These are phyloP conservation scores for Punctoribates punctum DNA, from an alignment of 2,888 invertebrate genomes.

Conservation along the genomic window DNA sequence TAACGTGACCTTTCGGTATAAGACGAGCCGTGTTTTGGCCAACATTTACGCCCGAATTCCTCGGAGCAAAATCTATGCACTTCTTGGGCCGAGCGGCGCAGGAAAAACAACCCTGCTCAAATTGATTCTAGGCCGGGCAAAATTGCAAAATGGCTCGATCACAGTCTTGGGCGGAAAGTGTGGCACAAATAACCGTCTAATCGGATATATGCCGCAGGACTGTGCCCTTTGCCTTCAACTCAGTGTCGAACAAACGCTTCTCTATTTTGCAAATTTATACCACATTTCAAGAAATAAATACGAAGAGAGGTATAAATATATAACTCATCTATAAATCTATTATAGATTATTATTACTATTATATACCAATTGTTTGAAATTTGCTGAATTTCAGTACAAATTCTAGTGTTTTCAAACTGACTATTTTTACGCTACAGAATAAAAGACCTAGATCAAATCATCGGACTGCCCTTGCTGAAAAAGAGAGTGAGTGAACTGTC, in stretches of 20 bases:
- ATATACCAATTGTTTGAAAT: no score
- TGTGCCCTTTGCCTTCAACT: conserved; percentile 33
- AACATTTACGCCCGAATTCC: conserved; percentile 29
- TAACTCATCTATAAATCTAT: not conserved
- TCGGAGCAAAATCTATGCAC: conserved; percentile 24
- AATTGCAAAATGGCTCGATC: not conserved
- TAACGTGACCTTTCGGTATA: conserved; percentile 31
- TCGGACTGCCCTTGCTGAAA: not conserved
- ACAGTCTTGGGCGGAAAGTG: not conserved
- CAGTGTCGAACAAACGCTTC: conserved; percentile 30
- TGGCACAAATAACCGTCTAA: conserved; percentile 32
- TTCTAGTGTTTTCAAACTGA: no score
- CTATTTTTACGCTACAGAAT: no score
- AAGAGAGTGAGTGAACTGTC: conserved; percentile 17
- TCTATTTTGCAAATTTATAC: conserved; percentile 39
- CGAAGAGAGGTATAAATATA: conserved; percentile 6
- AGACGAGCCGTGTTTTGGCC: conserved; percentile 16
- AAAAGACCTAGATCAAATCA: no score
- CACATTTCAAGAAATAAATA: not conserved
- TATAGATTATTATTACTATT: no score
- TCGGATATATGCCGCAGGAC: conserved; percentile 41
- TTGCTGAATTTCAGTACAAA: no score
- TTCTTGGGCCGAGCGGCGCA: conserved; percentile 37
- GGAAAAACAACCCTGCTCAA: conserved; percentile 37
- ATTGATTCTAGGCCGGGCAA: conserved; percentile 34